Evolutionary conservation across 2,797 vertebrate genomes (phyloP).

Genomic region (Phoebastria nigripes): DNA sequence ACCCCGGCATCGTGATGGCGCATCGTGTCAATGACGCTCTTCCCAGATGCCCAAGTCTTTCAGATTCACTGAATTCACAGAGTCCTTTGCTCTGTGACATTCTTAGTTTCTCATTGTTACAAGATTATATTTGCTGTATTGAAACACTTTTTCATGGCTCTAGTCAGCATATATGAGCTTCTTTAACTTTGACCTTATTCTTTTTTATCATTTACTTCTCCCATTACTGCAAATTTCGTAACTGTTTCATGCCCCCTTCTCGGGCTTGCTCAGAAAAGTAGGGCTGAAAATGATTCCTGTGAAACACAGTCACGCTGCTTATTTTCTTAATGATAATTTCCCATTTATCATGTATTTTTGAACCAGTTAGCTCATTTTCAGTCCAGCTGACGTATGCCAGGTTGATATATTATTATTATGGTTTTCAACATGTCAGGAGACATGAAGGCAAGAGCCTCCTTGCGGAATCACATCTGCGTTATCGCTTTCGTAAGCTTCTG

Average conservation of each 20-base stretch:
- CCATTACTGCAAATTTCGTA: rapidly evolving
- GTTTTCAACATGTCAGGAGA: background rate
- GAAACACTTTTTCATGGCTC: background rate
- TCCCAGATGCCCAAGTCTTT: background rate
- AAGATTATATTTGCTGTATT: background rate
- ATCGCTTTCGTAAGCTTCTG: background rate
- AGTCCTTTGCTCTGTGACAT: background rate
- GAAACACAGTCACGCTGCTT: background rate
- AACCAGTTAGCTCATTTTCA: background rate
- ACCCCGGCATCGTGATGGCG: rapidly evolving
- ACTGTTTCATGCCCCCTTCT: background rate
- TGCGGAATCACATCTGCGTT: background rate
- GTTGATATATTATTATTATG: background rate
- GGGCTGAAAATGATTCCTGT: background rate
- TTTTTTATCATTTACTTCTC: background rate
- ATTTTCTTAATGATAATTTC: background rate
- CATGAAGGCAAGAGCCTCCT: background rate
- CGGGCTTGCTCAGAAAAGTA: background rate
- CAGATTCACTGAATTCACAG: rapidly evolving
- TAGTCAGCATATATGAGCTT: background rate
- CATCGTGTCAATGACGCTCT: rapidly evolving
- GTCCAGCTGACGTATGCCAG: background rate
- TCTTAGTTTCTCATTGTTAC: background rate
- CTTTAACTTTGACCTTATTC: background rate
- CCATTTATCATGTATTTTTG: background rate